Evolutionary conservation across 2,797 vertebrate species (phyloP).

Genomic region (Siniperca scherzeri): DNA sequence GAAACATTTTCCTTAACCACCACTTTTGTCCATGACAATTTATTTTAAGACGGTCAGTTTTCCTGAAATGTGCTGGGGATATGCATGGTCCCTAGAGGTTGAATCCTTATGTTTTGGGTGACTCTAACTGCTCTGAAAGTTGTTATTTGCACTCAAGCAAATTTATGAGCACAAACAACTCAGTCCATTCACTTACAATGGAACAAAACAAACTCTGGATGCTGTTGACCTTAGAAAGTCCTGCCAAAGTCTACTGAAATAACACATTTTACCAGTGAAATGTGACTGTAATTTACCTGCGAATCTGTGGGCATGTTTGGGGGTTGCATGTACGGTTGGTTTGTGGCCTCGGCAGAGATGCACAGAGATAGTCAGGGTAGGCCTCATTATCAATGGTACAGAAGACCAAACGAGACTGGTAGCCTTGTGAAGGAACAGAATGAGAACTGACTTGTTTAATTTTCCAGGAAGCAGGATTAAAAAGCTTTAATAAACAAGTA

Average conservation of each 20-base stretch:
- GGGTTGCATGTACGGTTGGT: slow-evolving; percentile 90
- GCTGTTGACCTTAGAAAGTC: neutral
- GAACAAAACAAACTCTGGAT: slow-evolving; percentile 4
- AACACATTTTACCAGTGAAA: neutral
- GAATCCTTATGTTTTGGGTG: neutral
- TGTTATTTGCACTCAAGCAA: neutral
- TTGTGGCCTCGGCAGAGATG: slow-evolving; percentile 85
- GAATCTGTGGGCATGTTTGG: slow-evolving; percentile 90
- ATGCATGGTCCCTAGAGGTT: neutral
- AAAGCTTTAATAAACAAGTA: neutral
- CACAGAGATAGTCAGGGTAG: slow-evolving; percentile 92
- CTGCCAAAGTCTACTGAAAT: neutral
- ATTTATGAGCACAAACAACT: neutral
- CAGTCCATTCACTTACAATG: neutral
- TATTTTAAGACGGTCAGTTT: neutral
- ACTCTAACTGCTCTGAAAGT: slow-evolving; percentile 4
- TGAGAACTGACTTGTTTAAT: neutral
- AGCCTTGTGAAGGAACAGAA: slow-evolving; percentile 82
- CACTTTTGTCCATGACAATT: no score
- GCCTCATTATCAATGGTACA: slow-evolving; percentile 93
- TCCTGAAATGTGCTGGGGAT: neutral
- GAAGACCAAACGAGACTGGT: slow-evolving; percentile 93
- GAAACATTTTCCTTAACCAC: neutral
- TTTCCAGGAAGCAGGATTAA: neutral
- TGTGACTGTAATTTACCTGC: slow-evolving; percentile 81